Evolutionary conservation across 2,888 invertebrate species (phyloP).

Genomic region (Thera britannica): DNA sequence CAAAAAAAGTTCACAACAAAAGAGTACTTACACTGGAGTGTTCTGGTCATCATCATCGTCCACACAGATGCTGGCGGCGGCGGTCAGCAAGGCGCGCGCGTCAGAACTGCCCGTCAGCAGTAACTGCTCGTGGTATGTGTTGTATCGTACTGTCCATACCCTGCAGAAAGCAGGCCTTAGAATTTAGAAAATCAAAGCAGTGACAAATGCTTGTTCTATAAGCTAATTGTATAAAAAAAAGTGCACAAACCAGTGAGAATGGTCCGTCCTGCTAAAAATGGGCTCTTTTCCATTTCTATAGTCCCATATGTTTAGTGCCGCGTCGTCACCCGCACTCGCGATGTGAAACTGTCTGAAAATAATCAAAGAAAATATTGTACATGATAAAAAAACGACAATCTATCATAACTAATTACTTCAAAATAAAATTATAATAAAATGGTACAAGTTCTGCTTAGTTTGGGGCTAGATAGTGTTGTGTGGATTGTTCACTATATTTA

Average conservation of each 20-base stretch:
- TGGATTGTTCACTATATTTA: too few species aligned
- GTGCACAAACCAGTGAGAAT: constrained; percentile 89
- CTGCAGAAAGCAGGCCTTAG: constrained; percentile 60
- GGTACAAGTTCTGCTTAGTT: too few species aligned
- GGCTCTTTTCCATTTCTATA: constrained; percentile 92
- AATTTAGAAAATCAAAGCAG: too few species aligned
- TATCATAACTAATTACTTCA: too few species aligned
- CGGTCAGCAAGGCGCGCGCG: constrained; percentile 94
- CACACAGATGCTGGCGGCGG: constrained; percentile 94
- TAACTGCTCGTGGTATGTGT: constrained; percentile 98
- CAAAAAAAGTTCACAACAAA: too few species aligned
- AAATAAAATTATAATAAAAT: too few species aligned
- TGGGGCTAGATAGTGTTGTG: too few species aligned
- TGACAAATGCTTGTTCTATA: constrained; percentile 27
- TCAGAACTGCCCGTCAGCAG: constrained; percentile 97
- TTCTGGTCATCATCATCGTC: constrained; percentile 83
- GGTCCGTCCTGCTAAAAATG: constrained; percentile 91
- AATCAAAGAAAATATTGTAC: not conserved
- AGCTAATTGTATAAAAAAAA: constrained; percentile 42
- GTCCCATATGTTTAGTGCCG: constrained; percentile 98
- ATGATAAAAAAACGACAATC: too few species aligned
- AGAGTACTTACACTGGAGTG: constrained; percentile 53
- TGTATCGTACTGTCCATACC: constrained; percentile 98
- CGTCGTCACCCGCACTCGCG: constrained; percentile 98
- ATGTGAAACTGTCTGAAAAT: constrained; percentile 91